phyloP scores from a whole-genome alignment of 2,888 invertebrate species.

The Tachina grossa region DNA sequence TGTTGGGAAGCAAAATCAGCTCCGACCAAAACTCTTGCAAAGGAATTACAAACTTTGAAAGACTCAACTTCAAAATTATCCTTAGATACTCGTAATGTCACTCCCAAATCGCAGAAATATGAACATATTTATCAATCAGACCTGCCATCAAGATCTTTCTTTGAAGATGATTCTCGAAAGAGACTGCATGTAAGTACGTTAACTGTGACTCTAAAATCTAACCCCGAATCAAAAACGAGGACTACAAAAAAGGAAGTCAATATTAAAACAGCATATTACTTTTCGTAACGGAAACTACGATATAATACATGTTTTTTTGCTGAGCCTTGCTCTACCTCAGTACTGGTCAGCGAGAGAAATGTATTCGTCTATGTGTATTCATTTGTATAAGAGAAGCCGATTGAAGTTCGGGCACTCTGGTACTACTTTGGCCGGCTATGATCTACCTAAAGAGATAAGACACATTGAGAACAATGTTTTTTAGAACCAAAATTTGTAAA shows the following conservation, averaged over 20 bases:
- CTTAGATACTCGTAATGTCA: neutral
- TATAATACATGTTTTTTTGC: conserved; percentile 73
- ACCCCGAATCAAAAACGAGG: conserved; percentile 68
- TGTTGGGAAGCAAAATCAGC: conserved; percentile 76
- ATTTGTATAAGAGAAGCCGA: too few species aligned
- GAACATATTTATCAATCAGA: conserved; percentile 28
- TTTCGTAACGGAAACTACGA: conserved; percentile 73
- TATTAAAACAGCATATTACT: conserved; percentile 56
- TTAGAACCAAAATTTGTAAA: conserved; percentile 77
- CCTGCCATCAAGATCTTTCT: neutral
- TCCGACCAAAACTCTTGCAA: conserved; percentile 23
- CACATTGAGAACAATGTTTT: conserved; percentile 77
- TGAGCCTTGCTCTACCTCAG: conserved; percentile 80
- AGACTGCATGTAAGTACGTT: conserved; percentile 76
- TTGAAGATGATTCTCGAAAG: conserved; percentile 33
- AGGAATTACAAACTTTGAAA: conserved; percentile 35
- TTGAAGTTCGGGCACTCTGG: too few species aligned
- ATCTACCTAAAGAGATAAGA: conserved; percentile 80
- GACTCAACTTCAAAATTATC: conserved; percentile 15
- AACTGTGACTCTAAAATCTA: conserved; percentile 77
- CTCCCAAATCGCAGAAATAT: conserved; percentile 47
- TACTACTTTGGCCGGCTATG: too few species aligned
- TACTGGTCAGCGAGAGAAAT: too few species aligned
- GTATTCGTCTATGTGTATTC: too few species aligned
- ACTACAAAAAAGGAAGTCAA: neutral